These are phyloP conservation scores for Aleiodes leptofemur DNA, from an alignment of 2,888 invertebrate genomes.

Conservation along the genomic window DNA sequence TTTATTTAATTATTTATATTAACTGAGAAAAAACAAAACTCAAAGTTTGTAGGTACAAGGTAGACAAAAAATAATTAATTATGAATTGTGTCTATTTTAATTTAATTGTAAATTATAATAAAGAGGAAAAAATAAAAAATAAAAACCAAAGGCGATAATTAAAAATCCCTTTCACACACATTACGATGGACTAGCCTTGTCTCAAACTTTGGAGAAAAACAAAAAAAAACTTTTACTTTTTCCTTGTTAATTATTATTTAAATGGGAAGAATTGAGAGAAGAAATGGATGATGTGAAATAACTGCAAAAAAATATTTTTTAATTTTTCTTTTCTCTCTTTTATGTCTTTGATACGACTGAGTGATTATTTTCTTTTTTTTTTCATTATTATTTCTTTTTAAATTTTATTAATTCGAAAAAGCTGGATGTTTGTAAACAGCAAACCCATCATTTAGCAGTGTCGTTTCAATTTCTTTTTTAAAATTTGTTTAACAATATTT, in stretches of 20 bases:
- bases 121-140: conserved; percentile 42
- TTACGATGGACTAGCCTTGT: conserved; percentile 67
- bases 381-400: conserved; percentile 31
- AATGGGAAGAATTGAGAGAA: conserved; percentile 41
- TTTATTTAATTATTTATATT: neutral
- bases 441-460: conserved; percentile 8
- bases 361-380: conserved; percentile 47
- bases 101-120: conserved; percentile 47
- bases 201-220: conserved; percentile 67
- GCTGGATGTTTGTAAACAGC: conserved; percentile 39
- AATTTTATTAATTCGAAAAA: conserved; percentile 42
- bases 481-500: neutral
- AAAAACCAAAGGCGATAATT: conserved; percentile 18
- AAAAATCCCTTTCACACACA: conserved; percentile 41
- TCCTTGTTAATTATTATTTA: conserved; percentile 46
- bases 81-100: neutral
- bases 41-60: conserved; percentile 71
- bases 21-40: conserved; percentile 67
- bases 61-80: conserved; percentile 65
- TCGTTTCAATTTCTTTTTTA: neutral
- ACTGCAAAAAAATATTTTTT: conserved; percentile 15
- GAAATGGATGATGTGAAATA: conserved; percentile 28
- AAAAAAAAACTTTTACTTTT: conserved; percentile 49
- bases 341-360: conserved; percentile 29
- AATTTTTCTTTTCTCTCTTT: neutral